phyloP scores from a whole-genome alignment of 2,113 vertebrate species.

The Oostethus manadensis region DNA sequence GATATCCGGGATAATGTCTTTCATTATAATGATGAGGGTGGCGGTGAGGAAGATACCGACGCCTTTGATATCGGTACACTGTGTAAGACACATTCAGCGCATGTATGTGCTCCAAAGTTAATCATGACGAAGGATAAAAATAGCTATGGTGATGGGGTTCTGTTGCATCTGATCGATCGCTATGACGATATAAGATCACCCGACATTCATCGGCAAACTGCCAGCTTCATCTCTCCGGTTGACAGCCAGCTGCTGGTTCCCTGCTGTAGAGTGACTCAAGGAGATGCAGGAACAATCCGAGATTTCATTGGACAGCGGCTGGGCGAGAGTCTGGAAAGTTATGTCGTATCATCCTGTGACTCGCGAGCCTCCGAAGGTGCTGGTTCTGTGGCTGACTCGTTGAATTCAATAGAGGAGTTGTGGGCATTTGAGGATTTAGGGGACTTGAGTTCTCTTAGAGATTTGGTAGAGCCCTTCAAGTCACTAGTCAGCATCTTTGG shows the following conservation, averaged over 20 bases:
- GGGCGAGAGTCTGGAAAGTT: constrained; percentile 78
- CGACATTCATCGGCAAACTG: constrained; percentile 62
- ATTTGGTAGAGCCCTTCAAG: constrained; percentile 86
- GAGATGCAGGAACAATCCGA: constrained; percentile 75
- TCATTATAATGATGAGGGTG: constrained; percentile 94
- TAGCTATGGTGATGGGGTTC: constrained; percentile 39
- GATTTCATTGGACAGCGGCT: constrained; percentile 83
- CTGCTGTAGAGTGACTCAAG: neutral
- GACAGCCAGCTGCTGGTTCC: neutral
- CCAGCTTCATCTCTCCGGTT: neutral
- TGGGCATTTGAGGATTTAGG: constrained; percentile 73
- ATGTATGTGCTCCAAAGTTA: constrained; percentile 10
- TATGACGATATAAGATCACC: constrained; percentile 72
- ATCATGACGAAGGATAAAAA: constrained; percentile 25
- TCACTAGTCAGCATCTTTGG: constrained; percentile 80
- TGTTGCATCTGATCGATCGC: constrained; percentile 62
- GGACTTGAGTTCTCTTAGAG: constrained; percentile 82
- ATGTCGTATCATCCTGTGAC: constrained; percentile 78
- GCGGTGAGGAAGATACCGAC: constrained; percentile 89
- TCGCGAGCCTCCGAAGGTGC: constrained; percentile 85
- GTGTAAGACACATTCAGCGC: constrained; percentile 71
- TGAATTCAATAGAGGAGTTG: constrained; percentile 84
- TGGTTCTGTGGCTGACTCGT: constrained; percentile 81
- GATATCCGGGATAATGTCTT: constrained; percentile 93
- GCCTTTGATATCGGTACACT: constrained; percentile 90